These are phyloP conservation scores for Nixonia krombeini DNA, from an alignment of 1,140 invertebrate genomes.

Conservation along the genomic window DNA sequence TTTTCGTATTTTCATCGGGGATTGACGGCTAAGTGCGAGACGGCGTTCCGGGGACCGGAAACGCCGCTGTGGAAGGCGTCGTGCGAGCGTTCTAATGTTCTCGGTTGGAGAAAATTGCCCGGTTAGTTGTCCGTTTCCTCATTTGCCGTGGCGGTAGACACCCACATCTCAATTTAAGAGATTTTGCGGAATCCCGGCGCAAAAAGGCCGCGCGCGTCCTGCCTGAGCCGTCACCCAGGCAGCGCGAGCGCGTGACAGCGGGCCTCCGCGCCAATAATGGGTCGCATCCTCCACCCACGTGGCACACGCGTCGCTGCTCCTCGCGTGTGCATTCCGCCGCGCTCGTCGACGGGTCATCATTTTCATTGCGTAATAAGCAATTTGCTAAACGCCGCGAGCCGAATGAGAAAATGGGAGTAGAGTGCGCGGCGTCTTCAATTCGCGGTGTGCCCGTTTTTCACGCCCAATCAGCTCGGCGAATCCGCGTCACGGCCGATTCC, in stretches of 20 bases:
- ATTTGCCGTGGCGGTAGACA: conserved; percentile 60
- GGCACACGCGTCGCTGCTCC: conserved; percentile 8
- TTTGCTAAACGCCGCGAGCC: conserved; percentile 20
- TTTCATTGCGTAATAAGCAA: conserved; percentile 29
- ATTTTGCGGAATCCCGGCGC: conserved; percentile 65
- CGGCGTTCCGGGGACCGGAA: conserved; percentile 50
- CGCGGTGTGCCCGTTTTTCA: no score
- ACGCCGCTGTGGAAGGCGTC: no score
- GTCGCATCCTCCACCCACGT: conserved; percentile 62
- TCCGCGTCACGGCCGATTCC: no score
- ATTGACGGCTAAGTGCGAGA: no score
- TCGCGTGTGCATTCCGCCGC: background rate
- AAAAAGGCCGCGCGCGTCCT: conserved; percentile 33
- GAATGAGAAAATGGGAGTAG: no score
- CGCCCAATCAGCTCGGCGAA: no score
- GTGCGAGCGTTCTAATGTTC: conserved; percentile 20
- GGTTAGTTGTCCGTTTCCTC: conserved; percentile 67
- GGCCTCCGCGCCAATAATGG: conserved; percentile 50
- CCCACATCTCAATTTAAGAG: conserved; percentile 66
- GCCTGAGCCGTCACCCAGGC: conserved; percentile 54
- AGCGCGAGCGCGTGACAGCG: conserved; percentile 27
- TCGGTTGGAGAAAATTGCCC: conserved; percentile 60
- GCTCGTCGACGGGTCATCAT: conserved; percentile 21
- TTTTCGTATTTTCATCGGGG: no score
- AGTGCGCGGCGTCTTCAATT: no score